A percentile compares a stretch with the other conserved stretches of the same genome.
These are phyloP conservation scores for Axis porcinus DNA, from an alignment of 2,113 vertebrate genomes.

Conservation along the genomic window DNA sequence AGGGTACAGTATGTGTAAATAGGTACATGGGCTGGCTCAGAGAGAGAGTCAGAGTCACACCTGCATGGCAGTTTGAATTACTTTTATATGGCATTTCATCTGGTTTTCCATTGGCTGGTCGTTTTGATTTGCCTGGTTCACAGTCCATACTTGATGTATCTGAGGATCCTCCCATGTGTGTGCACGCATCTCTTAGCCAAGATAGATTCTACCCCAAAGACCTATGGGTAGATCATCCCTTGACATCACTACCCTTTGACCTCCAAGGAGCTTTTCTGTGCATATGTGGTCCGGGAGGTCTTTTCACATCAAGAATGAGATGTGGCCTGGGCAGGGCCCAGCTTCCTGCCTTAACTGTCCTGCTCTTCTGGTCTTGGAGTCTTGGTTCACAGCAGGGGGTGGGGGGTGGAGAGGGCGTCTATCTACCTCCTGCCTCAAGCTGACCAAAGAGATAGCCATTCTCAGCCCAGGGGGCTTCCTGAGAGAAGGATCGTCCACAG, in stretches of 20 bases:
- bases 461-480: background rate
- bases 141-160: background rate
- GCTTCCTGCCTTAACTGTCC: background rate
- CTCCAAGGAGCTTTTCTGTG: background rate
- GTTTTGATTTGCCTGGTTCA: background rate
- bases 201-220: background rate
- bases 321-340: background rate
- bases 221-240: background rate
- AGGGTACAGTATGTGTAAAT: background rate
- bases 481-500: fast-evolving
- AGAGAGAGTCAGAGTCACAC: background rate
- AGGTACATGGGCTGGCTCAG: background rate
- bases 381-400: background rate
- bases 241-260: background rate
- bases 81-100: background rate
- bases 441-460: background rate
- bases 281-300: background rate
- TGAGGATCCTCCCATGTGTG: background rate
- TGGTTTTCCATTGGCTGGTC: background rate
- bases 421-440: background rate
- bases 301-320: background rate
- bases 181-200: background rate
- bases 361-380: background rate
- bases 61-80: background rate
- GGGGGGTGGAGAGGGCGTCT: too few relatives aligned